phyloP scores from a whole-genome alignment of 2,113 vertebrate species.

The Thamnophis sirtalis region DNA sequence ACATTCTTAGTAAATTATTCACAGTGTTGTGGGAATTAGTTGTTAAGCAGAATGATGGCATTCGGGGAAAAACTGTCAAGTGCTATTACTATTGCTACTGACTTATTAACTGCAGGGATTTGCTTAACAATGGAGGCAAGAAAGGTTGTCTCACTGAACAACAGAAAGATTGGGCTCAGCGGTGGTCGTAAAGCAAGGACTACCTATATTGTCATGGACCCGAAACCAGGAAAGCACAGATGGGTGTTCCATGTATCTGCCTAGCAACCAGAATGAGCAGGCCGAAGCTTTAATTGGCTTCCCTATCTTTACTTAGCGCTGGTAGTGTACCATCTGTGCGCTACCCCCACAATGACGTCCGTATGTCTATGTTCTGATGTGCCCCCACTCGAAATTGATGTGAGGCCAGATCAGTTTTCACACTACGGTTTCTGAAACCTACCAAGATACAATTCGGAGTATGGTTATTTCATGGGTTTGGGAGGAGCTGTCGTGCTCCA shows the following conservation, averaged over 20 bases:
- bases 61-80: too few species aligned
- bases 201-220: conserved; percentile 45
- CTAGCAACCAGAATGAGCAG: conserved; percentile 61
- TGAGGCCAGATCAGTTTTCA: conserved; percentile 56
- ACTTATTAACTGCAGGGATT: background rate
- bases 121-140: background rate
- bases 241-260: conserved; percentile 42
- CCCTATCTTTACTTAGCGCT: conserved; percentile 61
- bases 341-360: conserved; percentile 63
- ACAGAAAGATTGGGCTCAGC: background rate
- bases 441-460: background rate
- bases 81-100: too few species aligned
- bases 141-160: background rate
- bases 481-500: background rate
- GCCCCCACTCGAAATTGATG: conserved; percentile 61
- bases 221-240: conserved; percentile 41
- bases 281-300: conserved; percentile 64
- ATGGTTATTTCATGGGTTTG: background rate
- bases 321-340: conserved; percentile 68
- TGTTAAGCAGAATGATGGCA: too few species aligned
- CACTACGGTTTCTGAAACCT: conserved; percentile 3
- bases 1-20: too few species aligned
- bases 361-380: conserved; percentile 47
- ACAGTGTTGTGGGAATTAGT: too few species aligned
- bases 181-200: background rate